Evolutionary conservation across 2,113 vertebrate genomes (phyloP).

Genomic region (Leucosticte australis): DNA sequence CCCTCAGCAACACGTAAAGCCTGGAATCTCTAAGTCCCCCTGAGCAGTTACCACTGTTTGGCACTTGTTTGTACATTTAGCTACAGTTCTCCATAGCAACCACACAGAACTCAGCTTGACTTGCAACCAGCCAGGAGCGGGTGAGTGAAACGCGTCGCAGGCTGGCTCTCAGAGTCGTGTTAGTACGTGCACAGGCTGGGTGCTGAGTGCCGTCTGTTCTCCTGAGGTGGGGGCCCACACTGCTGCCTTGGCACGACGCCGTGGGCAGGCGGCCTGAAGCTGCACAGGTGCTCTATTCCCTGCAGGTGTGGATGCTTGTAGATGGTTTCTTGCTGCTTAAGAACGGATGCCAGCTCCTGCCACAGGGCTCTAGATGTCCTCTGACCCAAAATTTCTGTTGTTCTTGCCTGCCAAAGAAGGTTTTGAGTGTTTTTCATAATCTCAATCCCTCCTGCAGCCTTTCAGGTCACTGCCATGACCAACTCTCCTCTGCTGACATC

Average conservation of each 20-base stretch:
- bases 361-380: not conserved
- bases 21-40: not conserved
- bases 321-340: not conserved
- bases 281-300: not conserved
- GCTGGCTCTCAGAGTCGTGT: not conserved
- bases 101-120: not conserved
- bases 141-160: not conserved
- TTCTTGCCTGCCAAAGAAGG: not conserved
- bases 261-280: not conserved
- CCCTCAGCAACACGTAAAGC: not conserved
- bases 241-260: fast-evolving
- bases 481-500: not conserved
- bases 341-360: not conserved
- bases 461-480: not conserved
- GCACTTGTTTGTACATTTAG: slow-evolving; percentile 23
- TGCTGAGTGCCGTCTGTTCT: not conserved
- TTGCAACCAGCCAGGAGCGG: not conserved
- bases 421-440: not conserved
- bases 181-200: not conserved
- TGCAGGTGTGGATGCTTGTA: not conserved
- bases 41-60: not conserved
- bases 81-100: slow-evolving; percentile 48
- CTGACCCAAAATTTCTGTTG: not conserved
- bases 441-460: not conserved
- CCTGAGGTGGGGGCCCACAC: not conserved